phyloP scores from a whole-genome alignment of 2,113 vertebrate species.

The Pao palembangensis region DNA sequence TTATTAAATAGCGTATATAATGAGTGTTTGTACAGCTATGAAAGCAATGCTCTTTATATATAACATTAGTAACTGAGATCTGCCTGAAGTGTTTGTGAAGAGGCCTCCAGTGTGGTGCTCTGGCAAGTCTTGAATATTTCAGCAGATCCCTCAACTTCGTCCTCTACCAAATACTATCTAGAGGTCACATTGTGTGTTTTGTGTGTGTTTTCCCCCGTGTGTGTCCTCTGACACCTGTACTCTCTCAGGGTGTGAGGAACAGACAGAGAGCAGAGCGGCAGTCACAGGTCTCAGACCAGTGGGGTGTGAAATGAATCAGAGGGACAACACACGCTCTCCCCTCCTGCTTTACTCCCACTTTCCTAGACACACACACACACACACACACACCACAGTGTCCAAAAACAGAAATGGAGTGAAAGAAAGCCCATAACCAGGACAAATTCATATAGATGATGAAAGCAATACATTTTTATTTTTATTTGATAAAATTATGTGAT shows the following conservation, averaged over 20 bases:
- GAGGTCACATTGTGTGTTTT: slow-evolving; percentile 42
- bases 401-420: no score
- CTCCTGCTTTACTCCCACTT: slow-evolving; percentile 13
- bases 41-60: no score
- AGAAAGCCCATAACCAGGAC: no score
- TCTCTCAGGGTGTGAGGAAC: slow-evolving; percentile 56
- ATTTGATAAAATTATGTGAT: no score
- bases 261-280: slow-evolving; percentile 64
- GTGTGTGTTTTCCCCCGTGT: slow-evolving; percentile 30
- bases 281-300: slow-evolving; percentile 74
- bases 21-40: no score
- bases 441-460: no score
- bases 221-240: slow-evolving; percentile 66
- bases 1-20: no score
- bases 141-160: slow-evolving; percentile 38
- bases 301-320: slow-evolving; percentile 72
- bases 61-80: no score
- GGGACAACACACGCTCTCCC: slow-evolving; percentile 43
- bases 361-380: neutral
- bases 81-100: neutral
- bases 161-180: slow-evolving; percentile 32
- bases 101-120: neutral
- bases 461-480: no score
- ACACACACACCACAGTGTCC: neutral
- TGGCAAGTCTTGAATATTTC: slow-evolving; percentile 47